Conservation (phyloP, 1,140 invertebrate genomes). For the Venustaconcha ellipsiformis region DNA sequence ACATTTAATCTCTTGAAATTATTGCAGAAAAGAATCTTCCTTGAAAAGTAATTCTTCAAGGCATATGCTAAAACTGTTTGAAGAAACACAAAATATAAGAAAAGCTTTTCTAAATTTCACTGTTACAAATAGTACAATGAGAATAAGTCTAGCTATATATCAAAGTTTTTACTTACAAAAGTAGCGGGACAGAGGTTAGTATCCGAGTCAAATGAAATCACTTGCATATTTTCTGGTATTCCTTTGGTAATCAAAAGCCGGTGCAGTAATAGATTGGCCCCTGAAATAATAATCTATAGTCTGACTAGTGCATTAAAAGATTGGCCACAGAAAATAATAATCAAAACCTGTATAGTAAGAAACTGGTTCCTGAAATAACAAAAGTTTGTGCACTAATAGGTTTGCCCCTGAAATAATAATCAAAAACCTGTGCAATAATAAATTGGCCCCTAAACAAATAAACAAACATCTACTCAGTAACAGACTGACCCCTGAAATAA, state of each 20-base stretch:
- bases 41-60: no score
- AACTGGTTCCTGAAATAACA: constrained; percentile 61
- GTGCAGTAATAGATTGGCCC: constrained; percentile 67
- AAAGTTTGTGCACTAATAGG: no score
- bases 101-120: no score
- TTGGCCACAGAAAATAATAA: constrained; percentile 23
- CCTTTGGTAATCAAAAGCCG: constrained; percentile 63
- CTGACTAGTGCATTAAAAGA: no score
- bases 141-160: background rate
- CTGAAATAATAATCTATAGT: constrained; percentile 35
- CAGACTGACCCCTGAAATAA: constrained; percentile 63
- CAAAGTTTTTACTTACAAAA: constrained; percentile 61
- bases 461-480: constrained; percentile 64
- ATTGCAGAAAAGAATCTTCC: no score
- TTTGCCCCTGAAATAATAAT: constrained; percentile 29
- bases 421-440: constrained; percentile 64
- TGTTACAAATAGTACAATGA: no score
- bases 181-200: constrained; percentile 63
- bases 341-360: constrained; percentile 65
- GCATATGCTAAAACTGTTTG: no score
- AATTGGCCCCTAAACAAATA: constrained; percentile 61
- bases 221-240: constrained; percentile 56
- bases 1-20: no score
- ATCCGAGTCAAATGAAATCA: constrained; percentile 68
- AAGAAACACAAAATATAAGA: no score